Evolutionary conservation across 2,888 invertebrate genomes (phyloP).

Genomic region (Hofmannophila pseudospretella): DNA sequence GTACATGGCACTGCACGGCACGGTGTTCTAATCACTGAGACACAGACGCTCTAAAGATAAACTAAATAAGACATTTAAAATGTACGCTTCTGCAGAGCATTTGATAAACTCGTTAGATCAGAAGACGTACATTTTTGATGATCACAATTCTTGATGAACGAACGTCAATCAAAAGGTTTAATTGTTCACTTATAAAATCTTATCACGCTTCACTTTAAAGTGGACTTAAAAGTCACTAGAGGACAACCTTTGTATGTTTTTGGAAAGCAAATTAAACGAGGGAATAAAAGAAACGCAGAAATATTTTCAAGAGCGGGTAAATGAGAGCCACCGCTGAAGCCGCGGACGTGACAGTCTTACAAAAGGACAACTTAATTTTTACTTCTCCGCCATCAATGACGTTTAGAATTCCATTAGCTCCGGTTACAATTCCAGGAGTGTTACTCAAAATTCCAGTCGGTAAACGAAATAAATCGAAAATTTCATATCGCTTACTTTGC

Average conservation of each 20-base stretch:
- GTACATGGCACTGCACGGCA: too few species aligned
- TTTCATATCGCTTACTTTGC: slow-evolving; percentile 2
- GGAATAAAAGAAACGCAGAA: slow-evolving; percentile 13
- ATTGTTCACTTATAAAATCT: too few species aligned
- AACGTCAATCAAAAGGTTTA: too few species aligned
- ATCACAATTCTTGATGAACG: too few species aligned
- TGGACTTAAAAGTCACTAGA: too few species aligned
- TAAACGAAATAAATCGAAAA: slow-evolving; percentile 6
- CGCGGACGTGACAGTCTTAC: slow-evolving; percentile 38
- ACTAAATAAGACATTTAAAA: too few species aligned
- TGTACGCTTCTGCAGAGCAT: too few species aligned
- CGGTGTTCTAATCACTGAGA: too few species aligned
- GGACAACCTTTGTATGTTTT: slow-evolving; percentile 11
- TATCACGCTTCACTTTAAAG: too few species aligned
- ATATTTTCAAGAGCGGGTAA: slow-evolving; percentile 13
- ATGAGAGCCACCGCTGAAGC: slow-evolving; percentile 18
- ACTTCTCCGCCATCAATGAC: not conserved
- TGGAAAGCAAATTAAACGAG: slow-evolving; percentile 22
- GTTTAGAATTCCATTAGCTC: slow-evolving; percentile 5
- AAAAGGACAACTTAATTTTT: slow-evolving; percentile 30
- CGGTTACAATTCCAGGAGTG: slow-evolving; percentile 4
- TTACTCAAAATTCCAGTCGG: slow-evolving; percentile 1
- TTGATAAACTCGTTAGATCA: too few species aligned
- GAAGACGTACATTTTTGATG: too few species aligned
- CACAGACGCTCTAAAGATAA: too few species aligned